phyloP scores from a whole-genome alignment of 2,888 invertebrate species.

The Ceriagrion tenellum region DNA sequence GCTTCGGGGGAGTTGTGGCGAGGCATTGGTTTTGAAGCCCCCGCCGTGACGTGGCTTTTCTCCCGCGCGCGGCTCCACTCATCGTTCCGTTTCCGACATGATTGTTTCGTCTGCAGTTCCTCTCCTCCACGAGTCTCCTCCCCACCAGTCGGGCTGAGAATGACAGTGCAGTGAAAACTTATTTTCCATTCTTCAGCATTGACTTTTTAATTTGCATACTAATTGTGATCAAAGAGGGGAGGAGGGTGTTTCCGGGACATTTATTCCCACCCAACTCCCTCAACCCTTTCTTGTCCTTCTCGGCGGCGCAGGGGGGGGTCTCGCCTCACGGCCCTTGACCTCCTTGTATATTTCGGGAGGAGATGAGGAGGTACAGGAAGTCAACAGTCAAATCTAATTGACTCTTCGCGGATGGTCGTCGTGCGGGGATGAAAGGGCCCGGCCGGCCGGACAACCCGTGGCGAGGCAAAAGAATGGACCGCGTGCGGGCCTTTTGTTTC shows the following conservation, averaged over 20 bases:
- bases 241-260: not conserved
- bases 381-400: constrained; percentile 31
- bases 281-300: not conserved
- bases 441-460: not conserved
- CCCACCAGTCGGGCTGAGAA: not conserved
- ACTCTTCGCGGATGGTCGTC: constrained; percentile 4
- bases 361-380: not conserved
- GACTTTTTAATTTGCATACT: constrained; percentile 26
- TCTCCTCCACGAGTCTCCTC: not conserved
- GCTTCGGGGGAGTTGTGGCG: not conserved
- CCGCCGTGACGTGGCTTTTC: not conserved
- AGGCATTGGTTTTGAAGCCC: not conserved
- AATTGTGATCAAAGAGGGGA: not conserved
- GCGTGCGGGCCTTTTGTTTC: not conserved
- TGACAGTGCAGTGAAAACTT: constrained; percentile 8
- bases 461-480: not conserved
- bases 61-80: not conserved
- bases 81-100: not conserved
- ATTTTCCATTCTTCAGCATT: constrained; percentile 7
- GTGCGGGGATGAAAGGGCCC: not conserved
- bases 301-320: not conserved
- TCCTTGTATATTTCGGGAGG: not conserved
- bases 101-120: not conserved
- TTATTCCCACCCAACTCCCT: no score
- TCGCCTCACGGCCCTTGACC: not conserved